Evolutionary conservation across 2,113 vertebrate species (phyloP).

Genomic region (Isurus oxyrinchus): DNA sequence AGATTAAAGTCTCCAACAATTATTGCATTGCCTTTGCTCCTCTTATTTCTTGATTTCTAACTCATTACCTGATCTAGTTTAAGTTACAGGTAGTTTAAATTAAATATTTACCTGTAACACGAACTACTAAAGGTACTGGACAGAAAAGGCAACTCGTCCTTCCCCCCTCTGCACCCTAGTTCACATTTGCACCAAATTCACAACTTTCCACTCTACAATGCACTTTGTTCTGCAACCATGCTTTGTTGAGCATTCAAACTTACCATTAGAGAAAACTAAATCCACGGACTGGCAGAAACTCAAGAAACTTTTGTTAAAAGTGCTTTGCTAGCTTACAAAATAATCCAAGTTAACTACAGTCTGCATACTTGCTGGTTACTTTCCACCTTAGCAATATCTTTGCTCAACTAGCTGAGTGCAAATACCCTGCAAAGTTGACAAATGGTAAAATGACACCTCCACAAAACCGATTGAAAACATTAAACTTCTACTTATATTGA

Average conservation of each 20-base stretch:
- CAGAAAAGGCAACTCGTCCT: no score
- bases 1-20: not conserved
- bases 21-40: not conserved
- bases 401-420: not conserved
- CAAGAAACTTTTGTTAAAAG: not conserved
- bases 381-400: not conserved
- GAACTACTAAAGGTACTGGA: no score
- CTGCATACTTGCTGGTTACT: not conserved
- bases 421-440: not conserved
- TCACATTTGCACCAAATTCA: not conserved
- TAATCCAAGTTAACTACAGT: not conserved
- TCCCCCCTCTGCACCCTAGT: not conserved
- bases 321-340: not conserved
- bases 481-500: not conserved
- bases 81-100: not conserved
- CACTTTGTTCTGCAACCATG: not conserved
- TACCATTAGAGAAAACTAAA: not conserved
- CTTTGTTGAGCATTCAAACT: not conserved
- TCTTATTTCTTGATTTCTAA: not conserved
- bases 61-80: not conserved
- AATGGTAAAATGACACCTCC: not conserved
- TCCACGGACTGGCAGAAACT: not conserved
- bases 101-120: no score
- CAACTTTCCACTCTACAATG: not conserved
- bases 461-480: not conserved